These are phyloP conservation scores for Gobiocypris rarus DNA, from an alignment of 2,113 vertebrate species.

Conservation along the genomic window DNA sequence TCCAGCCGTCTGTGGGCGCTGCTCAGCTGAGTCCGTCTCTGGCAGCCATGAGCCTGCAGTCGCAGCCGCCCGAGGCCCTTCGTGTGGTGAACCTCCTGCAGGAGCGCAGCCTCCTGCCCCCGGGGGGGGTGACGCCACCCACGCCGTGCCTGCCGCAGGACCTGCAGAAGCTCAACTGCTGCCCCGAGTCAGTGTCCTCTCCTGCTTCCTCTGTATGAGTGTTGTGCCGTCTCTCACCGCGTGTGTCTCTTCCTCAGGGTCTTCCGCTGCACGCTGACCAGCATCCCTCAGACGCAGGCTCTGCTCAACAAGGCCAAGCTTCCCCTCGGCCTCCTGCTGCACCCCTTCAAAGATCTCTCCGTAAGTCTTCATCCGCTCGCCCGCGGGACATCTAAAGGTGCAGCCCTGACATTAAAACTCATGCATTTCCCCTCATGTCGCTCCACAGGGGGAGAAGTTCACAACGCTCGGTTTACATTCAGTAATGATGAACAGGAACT, in stretches of 20 bases:
- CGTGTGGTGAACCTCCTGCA: slow-evolving; percentile 93
- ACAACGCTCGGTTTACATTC: no score
- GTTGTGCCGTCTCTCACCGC: not conserved
- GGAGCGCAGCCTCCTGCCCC: slow-evolving; percentile 92
- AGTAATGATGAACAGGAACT: no score
- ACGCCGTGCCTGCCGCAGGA: slow-evolving; percentile 91
- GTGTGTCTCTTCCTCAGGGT: slow-evolving; percentile 75
- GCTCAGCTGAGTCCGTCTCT: slow-evolving; percentile 85
- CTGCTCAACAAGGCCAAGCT: slow-evolving; percentile 97
- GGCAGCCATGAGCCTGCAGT: slow-evolving; percentile 83
- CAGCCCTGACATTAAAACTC: no score
- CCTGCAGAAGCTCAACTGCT: slow-evolving; percentile 93
- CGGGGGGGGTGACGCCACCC: slow-evolving; percentile 78
- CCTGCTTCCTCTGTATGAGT: not conserved
- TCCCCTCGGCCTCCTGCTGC: slow-evolving; percentile 93
- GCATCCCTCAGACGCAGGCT: slow-evolving; percentile 96
- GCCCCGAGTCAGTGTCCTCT: slow-evolving; percentile 85
- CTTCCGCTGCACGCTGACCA: slow-evolving; percentile 92
- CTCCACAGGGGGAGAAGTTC: no score
- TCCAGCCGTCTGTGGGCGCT: slow-evolving; percentile 76
- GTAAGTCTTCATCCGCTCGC: slow-evolving; percentile 73
- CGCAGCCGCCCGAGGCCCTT: slow-evolving; percentile 85
- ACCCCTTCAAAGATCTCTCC: slow-evolving; percentile 97
- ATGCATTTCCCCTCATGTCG: no score
- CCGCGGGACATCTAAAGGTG: no score